Evolutionary conservation across 2,797 vertebrate species (phyloP), one percentile per base, ranked within the genome.

Genomic region (Phataginus tricuspis): DNA sequence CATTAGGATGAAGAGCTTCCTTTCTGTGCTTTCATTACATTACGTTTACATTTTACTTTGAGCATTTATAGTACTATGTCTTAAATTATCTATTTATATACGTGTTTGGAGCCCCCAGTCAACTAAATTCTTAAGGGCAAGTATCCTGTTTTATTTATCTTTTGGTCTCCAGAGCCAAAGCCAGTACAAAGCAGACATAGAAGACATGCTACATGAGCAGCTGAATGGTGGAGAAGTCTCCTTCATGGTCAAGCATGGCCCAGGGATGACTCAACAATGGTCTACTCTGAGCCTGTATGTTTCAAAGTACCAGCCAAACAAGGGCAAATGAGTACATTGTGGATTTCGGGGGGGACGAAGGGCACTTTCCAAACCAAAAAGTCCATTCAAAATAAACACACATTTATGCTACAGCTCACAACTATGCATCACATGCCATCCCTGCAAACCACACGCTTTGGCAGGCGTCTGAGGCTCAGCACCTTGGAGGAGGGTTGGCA

Each of bases 371-470:
- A 94, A 82, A 92, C 57, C 0, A 5, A 77, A 92, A 79, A 25
- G 49, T 57, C 39, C 12, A 1, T 51, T 86, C 80, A 87, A 80
- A 83, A 94, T 64, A 95, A 91, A 74, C n/a, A 69, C 13, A 71
- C 21, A 86, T 57, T 91, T 49, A 92, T 42, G 64, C 61, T 31
- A 7, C 51, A 95, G 84, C 57, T 89, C 71, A 94, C 64, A 86
- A 66, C n/a, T 39, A n/a, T 34, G 27, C 51, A 90, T 86, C 86
- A 79, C 39, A 75, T 27, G 53, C n/a, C 42, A 23, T 51, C 94
- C 51, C 69, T 91, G 74, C 66, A 87, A 96, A 92, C 87, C 13
- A 5, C 34, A 45, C 42, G 31, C 59, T 66, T 92, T 45, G 68
- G 84, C 19, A 59, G n/a, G 34, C 42, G 14, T 23, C 55, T 64